Percentiles rank a stretch among this genome's conserved stretches.
Conservation (phyloP, 2,888 invertebrate species). For the Xestobium rufovillosum region DNA sequence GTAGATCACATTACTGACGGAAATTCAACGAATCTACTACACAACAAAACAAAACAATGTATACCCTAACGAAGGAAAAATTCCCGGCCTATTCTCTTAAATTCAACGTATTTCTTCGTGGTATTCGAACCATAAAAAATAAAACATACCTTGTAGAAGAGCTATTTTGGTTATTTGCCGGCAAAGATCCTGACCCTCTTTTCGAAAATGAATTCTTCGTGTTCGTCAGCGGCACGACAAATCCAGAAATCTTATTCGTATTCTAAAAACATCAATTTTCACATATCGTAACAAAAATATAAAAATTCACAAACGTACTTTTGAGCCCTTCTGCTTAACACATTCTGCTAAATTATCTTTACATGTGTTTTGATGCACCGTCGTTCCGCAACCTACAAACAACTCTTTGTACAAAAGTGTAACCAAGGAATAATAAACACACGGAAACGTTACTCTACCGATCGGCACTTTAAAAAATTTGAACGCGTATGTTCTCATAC, state of each 20-base stretch:
- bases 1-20: no score
- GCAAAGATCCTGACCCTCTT: slow-evolving; percentile 37
- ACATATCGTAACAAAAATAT: slow-evolving; percentile 8
- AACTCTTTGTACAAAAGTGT: no score
- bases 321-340: slow-evolving; percentile 61
- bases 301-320: slow-evolving; percentile 41
- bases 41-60: no score
- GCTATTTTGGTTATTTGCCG: slow-evolving; percentile 35
- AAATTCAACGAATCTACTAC: no score
- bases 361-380: slow-evolving; percentile 79
- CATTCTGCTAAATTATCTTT: slow-evolving; percentile 85
- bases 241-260: slow-evolving; percentile 38
- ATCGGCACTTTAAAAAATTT: no score
- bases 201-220: slow-evolving; percentile 39
- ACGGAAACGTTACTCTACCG: no score
- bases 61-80: no score
- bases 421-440: no score
- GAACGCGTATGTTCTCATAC: no score
- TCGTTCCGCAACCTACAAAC: slow-evolving; percentile 71
- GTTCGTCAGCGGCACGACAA: slow-evolving; percentile 37
- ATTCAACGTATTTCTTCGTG: no score
- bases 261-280: slow-evolving; percentile 31
- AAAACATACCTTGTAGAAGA: slow-evolving; percentile 39
- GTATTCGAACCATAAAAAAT: no score
- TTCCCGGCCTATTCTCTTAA: no score